Conservation (phyloP, 2,797 vertebrate species). For the Potorous gilbertii region DNA sequence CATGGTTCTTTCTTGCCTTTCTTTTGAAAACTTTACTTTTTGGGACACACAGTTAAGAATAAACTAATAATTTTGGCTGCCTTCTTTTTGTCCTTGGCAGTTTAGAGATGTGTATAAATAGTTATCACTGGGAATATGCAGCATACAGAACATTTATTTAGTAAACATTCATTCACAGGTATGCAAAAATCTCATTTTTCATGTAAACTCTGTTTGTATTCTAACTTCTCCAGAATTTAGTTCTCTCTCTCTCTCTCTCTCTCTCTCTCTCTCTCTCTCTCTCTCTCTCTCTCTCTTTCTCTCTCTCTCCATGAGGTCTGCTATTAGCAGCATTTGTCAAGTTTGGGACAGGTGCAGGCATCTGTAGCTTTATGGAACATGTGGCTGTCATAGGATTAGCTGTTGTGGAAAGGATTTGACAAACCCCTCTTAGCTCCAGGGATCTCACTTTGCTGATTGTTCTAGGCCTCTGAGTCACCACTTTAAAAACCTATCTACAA, state of each 20-base stretch:
- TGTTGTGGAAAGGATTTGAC: constrained; percentile 24
- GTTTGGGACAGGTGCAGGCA: constrained; percentile 47
- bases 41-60: constrained; percentile 15
- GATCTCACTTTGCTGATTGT: constrained; percentile 51
- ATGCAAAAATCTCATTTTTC: neutral
- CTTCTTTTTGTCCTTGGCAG: constrained; percentile 24
- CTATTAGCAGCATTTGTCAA: constrained; percentile 38
- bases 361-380: constrained; percentile 30
- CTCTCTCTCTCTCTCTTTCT: neutral
- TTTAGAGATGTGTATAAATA: neutral
- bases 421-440: constrained; percentile 1
- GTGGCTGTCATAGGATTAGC: constrained; percentile 48
- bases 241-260: neutral
- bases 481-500: constrained; percentile 12
- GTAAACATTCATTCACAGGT: neutral
- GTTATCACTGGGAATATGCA: neutral
- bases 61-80: constrained; percentile 49
- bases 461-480: neutral
- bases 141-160: neutral
- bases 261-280: neutral
- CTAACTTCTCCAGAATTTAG: neutral
- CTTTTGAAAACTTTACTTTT: constrained; percentile 63
- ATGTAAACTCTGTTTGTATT: neutral
- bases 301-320: neutral
- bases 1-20: constrained; percentile 60